A percentile compares a stretch with the other conserved stretches of the same genome.
Conservation (phyloP, 92 coral and sea anemone genomes). For the Palythoa heliodiscus region DNA sequence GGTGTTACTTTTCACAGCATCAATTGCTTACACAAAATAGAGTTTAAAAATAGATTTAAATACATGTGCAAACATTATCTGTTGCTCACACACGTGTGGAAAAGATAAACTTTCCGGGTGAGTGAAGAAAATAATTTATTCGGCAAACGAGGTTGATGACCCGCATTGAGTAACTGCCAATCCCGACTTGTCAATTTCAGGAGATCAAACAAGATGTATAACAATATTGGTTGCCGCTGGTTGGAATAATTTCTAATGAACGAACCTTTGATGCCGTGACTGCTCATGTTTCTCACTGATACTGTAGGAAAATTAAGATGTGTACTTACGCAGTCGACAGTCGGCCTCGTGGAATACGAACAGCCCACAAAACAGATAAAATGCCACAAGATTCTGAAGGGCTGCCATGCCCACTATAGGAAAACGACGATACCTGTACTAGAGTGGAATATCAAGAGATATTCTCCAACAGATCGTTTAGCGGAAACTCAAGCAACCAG, state of each 20-base stretch:
- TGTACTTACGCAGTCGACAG: constrained; percentile 32
- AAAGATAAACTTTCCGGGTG: neutral
- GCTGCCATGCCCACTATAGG: constrained; percentile 2
- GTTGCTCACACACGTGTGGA: neutral
- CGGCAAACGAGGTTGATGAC: neutral
- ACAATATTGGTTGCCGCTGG: neutral
- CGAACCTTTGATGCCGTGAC: constrained; percentile 38
- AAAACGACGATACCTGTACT: neutral
- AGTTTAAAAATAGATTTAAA: neutral
- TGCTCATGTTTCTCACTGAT: constrained; percentile 18
- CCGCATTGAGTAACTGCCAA: neutral
- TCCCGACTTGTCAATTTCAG: neutral
- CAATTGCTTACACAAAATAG: neutral
- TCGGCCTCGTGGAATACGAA: constrained; percentile 11
- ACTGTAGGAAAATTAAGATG: neutral
- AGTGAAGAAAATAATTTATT: neutral
- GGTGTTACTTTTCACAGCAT: neutral
- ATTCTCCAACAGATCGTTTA: neutral
- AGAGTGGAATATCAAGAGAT: neutral
- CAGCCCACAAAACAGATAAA: constrained; percentile 12
- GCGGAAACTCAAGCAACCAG: constrained; percentile 8
- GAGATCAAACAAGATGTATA: neutral
- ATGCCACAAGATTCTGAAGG: constrained; percentile 18
- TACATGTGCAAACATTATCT: neutral
- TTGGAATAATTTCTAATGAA: neutral